Conservation (phyloP, 2,888 invertebrate genomes). For the Philereme vetulata region DNA sequence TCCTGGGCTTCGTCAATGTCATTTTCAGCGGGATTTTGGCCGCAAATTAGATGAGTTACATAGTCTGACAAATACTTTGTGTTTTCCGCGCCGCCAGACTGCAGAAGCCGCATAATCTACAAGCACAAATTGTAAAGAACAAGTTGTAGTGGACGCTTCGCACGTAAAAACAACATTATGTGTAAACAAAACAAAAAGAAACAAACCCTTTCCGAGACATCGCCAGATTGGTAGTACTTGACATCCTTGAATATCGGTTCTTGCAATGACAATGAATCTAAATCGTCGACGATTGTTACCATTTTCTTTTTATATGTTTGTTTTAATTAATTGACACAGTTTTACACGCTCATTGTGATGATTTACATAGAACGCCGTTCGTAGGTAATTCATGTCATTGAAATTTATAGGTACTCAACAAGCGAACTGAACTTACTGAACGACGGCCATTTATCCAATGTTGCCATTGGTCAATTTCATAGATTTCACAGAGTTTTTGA, state of each 20-base stretch:
- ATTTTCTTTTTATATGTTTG: conserved; percentile 65
- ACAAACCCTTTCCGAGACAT: conserved; percentile 89
- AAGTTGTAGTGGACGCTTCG: conserved; percentile 41
- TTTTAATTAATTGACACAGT: conserved; percentile 29
- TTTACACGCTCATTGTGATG: conserved; percentile 38
- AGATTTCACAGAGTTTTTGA: no score
- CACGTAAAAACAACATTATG: conserved; percentile 48
- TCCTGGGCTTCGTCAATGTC: conserved; percentile 96
- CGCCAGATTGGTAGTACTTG: conserved; percentile 92
- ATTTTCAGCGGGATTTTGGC: conserved; percentile 91
- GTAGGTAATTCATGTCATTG: conserved; percentile 30
- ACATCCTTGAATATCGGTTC: conserved; percentile 91
- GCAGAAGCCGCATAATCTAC: conserved; percentile 90
- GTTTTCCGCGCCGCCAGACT: conserved; percentile 94
- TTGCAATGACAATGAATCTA: conserved; percentile 79
- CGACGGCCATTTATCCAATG: conserved; percentile 73
- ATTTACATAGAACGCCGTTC: conserved; percentile 38
- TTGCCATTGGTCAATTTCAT: conserved; percentile 41
- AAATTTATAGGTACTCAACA: conserved; percentile 55
- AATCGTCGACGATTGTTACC: conserved; percentile 82
- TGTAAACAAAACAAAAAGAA: conserved; percentile 62
- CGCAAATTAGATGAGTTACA: conserved; percentile 96
- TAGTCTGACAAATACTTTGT: conserved; percentile 95
- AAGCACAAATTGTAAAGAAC: conserved; percentile 37
- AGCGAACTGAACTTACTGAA: conserved; percentile 31